phyloP scores from a whole-genome alignment of 1,140 invertebrate genomes.

The Acromyrmex charruanus region DNA sequence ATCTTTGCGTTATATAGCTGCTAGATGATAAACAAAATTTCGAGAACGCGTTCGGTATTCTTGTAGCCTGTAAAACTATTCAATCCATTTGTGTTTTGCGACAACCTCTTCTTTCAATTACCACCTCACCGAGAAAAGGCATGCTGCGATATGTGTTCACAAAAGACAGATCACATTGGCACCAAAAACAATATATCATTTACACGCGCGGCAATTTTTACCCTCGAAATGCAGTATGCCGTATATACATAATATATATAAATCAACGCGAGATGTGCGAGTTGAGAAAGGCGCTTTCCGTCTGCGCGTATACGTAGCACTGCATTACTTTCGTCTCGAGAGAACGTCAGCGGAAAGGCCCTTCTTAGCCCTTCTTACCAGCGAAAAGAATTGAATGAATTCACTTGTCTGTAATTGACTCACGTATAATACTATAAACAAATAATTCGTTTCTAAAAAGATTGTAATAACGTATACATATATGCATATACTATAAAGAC shows the following conservation, averaged over 20 bases:
- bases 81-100: not conserved
- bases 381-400: not conserved
- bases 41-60: slow-evolving; percentile 27
- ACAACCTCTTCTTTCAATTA: slow-evolving; percentile 29
- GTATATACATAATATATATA: not conserved
- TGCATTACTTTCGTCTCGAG: not conserved
- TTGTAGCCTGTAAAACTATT: slow-evolving; percentile 12
- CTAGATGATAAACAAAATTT: not conserved
- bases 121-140: slow-evolving; percentile 68
- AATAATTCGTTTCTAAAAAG: slow-evolving; percentile 70
- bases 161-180: slow-evolving; percentile 55
- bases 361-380: slow-evolving; percentile 20
- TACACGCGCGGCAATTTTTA: slow-evolving; percentile 68
- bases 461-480: slow-evolving; percentile 70
- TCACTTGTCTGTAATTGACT: slow-evolving; percentile 50
- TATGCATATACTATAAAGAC: slow-evolving; percentile 39
- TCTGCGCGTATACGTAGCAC: not conserved
- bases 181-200: slow-evolving; percentile 40
- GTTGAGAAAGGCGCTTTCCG: slow-evolving; percentile 35
- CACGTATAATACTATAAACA: slow-evolving; percentile 61
- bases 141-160: slow-evolving; percentile 72
- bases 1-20: slow-evolving; percentile 21
- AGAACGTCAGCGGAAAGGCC: not conserved
- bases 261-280: slow-evolving; percentile 33
- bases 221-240: slow-evolving; percentile 57